phyloP scores from a whole-genome alignment of 2,888 invertebrate species.

The Apamea monoglypha region DNA sequence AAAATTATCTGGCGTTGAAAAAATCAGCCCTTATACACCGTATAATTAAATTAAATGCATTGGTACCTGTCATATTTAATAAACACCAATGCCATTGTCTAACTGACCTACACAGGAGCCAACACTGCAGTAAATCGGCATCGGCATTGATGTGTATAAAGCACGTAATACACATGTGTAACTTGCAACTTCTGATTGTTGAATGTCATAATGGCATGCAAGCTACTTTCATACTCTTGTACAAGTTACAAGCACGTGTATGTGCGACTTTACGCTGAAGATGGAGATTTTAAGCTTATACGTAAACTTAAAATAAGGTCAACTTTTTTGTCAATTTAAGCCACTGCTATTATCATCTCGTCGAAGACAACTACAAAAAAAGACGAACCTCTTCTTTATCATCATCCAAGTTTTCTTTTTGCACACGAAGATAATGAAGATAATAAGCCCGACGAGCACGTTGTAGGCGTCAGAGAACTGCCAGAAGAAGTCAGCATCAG shows the following conservation, averaged over 20 bases:
- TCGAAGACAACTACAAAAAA: slow-evolving; percentile 36
- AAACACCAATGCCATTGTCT: not conserved
- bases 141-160: not conserved
- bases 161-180: slow-evolving; percentile 2
- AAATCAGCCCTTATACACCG: not conserved
- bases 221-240: not conserved
- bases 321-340: slow-evolving; percentile 10
- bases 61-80: not conserved
- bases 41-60: slow-evolving; percentile 3
- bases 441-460: slow-evolving; percentile 92
- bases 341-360: not conserved
- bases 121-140: not conserved
- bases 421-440: slow-evolving; percentile 94
- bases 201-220: not conserved
- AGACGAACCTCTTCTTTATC: slow-evolving; percentile 90
- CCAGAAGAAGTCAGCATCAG: slow-evolving; percentile 88
- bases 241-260: not conserved
- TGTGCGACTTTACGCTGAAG: not conserved
- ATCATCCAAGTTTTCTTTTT: slow-evolving; percentile 92
- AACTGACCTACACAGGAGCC: not conserved
- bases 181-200: not conserved
- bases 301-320: slow-evolving; percentile 2
- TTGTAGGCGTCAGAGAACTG: slow-evolving; percentile 92
- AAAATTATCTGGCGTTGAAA: too few species aligned
- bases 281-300: not conserved